Conservation (phyloP, 2,113 vertebrate species). For the Anarhynchus alexandrinus region DNA sequence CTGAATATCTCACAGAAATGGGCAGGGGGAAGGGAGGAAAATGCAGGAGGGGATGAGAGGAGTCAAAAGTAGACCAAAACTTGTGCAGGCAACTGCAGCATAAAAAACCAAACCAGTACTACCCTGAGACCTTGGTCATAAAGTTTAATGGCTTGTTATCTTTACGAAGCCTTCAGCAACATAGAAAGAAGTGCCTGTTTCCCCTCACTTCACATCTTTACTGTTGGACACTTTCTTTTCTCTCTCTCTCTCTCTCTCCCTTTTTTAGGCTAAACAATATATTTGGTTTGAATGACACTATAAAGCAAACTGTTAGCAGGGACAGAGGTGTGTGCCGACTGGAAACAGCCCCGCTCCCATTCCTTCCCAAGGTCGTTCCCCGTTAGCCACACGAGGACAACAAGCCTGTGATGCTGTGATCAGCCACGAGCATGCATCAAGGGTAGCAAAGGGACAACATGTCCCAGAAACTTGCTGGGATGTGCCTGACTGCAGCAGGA, state of each 20-base stretch:
- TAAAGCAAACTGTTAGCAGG: neutral
- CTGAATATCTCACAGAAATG: neutral
- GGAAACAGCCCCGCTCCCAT: neutral
- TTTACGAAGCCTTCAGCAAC: neutral
- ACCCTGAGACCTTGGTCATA: neutral
- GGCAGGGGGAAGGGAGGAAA: neutral
- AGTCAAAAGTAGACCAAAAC: neutral
- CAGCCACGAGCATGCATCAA: accelerated
- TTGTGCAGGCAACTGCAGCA: neutral
- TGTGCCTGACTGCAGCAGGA: neutral
- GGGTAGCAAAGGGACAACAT: neutral
- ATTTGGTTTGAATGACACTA: neutral
- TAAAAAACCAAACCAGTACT: neutral
- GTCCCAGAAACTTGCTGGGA: neutral
- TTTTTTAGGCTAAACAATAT: neutral
- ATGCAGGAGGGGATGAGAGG: neutral
- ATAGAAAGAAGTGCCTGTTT: neutral
- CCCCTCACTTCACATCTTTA: neutral
- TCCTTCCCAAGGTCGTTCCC: neutral
- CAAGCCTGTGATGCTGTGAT: accelerated
- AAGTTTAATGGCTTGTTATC: constrained; percentile 25
- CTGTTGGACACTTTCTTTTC: neutral
- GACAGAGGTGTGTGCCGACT: neutral
- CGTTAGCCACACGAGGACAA: neutral
- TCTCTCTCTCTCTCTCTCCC: neutral